These are phyloP conservation scores for Acromyrmex heyeri DNA, from an alignment of 1,140 invertebrate genomes.

Conservation along the genomic window DNA sequence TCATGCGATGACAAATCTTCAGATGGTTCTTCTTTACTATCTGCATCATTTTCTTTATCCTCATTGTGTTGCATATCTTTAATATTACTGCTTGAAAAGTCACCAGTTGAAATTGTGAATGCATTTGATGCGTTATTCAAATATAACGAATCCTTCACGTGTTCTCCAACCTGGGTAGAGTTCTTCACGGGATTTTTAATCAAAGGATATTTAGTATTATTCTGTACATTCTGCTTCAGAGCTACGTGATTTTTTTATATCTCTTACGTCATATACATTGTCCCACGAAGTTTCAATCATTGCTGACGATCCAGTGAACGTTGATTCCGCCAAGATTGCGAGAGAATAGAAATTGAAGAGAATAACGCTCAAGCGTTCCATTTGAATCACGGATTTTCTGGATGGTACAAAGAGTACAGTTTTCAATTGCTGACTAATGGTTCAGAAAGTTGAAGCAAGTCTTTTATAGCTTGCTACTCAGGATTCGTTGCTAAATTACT, in stretches of 20 bases:
- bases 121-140: neutral
- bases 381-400: conserved; percentile 23
- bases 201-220: conserved; percentile 7
- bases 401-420: neutral
- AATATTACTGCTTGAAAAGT: neutral
- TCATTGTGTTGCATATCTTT: neutral
- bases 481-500: conserved; percentile 53
- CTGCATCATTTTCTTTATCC: neutral
- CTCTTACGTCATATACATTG: neutral
- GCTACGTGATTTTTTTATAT: neutral
- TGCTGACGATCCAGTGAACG: neutral
- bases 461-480: conserved; percentile 69
- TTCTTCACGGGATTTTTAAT: neutral
- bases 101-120: neutral
- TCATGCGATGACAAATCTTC: conserved; percentile 52
- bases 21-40: neutral
- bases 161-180: neutral
- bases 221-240: neutral
- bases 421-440: conserved; percentile 28
- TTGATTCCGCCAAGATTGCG: neutral
- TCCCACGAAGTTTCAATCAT: neutral
- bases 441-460: conserved; percentile 22
- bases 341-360: conserved; percentile 7
- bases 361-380: neutral
- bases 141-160: neutral